phyloP scores from a whole-genome alignment of 1,140 invertebrate species.

The Trialeurodes vaporariorum region DNA sequence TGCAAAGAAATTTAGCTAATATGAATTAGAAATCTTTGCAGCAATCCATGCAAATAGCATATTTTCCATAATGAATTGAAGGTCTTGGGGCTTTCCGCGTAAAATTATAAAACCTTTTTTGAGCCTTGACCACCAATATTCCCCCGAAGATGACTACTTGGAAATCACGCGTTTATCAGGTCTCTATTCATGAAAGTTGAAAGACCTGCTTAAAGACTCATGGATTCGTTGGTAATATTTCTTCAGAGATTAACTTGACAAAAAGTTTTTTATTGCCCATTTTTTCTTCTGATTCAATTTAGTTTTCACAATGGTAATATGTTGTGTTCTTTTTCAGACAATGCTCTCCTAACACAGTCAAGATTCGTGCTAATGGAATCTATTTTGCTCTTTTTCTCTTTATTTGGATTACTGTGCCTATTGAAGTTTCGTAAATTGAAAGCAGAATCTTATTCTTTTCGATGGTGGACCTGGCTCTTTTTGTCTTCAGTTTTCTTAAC shows the following conservation, averaged over 20 bases:
- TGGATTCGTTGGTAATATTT: neutral
- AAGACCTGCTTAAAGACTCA: too few relatives aligned
- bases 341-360: conserved; percentile 84
- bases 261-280: conserved; percentile 10
- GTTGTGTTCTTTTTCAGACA: conserved; percentile 76
- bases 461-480: conserved; percentile 58
- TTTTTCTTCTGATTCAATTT: conserved; percentile 15
- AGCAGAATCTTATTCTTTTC: conserved; percentile 36
- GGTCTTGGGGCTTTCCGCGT: too few relatives aligned
- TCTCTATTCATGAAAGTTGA: too few relatives aligned
- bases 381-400: conserved; percentile 75
- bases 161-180: too few relatives aligned
- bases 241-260: conserved; percentile 2
- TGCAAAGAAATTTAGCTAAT: too few relatives aligned
- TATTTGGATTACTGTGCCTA: conserved; percentile 63
- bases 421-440: conserved; percentile 60
- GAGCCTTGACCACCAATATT: too few relatives aligned
- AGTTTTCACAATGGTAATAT: too few relatives aligned
- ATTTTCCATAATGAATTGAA: too few relatives aligned
- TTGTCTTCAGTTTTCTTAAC: conserved; percentile 46
- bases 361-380: conserved; percentile 92
- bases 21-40: too few relatives aligned
- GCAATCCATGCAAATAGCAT: too few relatives aligned
- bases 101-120: too few relatives aligned
- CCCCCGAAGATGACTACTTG: too few relatives aligned